These are phyloP conservation scores for Nesidiocoris tenuis DNA, from an alignment of 2,888 invertebrate genomes.

Conservation along the genomic window DNA sequence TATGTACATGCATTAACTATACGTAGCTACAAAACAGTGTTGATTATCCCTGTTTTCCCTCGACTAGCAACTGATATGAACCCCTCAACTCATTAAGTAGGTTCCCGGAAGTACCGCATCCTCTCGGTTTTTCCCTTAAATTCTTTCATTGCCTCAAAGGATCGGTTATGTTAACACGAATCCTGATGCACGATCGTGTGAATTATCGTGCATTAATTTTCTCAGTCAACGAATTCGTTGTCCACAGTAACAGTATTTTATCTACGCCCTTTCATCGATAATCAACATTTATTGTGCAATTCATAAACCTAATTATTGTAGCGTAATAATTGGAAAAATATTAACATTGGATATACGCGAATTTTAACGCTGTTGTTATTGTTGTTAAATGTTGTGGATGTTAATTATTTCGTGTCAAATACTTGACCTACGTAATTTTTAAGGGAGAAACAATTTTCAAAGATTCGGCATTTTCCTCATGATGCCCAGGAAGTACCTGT, in stretches of 20 bases:
- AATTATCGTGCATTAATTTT: too few species aligned
- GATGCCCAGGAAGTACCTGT: slow-evolving; percentile 42
- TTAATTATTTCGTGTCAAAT: slow-evolving; percentile 43
- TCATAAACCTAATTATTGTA: slow-evolving; percentile 11
- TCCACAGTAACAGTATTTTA: background rate
- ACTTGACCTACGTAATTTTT: slow-evolving; percentile 18
- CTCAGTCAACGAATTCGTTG: background rate
- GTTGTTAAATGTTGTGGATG: slow-evolving; percentile 41
- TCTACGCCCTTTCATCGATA: slow-evolving; percentile 28
- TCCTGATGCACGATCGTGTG: too few species aligned
- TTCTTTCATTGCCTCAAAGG: too few species aligned
- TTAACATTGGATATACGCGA: slow-evolving; percentile 29
- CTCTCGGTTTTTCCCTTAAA: too few species aligned
- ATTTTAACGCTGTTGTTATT: slow-evolving; percentile 40
- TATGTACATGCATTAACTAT: slow-evolving; percentile 17
- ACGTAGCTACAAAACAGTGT: slow-evolving; percentile 35
- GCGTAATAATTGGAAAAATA: slow-evolving; percentile 31
- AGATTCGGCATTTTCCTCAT: slow-evolving; percentile 36
- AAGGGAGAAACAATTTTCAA: slow-evolving; percentile 17
- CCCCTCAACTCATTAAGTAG: too few species aligned
- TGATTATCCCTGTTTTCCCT: slow-evolving; percentile 23
- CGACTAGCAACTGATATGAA: too few species aligned
- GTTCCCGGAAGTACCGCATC: too few species aligned
- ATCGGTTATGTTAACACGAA: too few species aligned
- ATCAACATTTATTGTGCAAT: slow-evolving; percentile 43